Percentiles rank a stretch among this genome's conserved stretches.
Evolutionary conservation across 2,797 vertebrate species (phyloP).

Genomic region (Mus caroli): DNA sequence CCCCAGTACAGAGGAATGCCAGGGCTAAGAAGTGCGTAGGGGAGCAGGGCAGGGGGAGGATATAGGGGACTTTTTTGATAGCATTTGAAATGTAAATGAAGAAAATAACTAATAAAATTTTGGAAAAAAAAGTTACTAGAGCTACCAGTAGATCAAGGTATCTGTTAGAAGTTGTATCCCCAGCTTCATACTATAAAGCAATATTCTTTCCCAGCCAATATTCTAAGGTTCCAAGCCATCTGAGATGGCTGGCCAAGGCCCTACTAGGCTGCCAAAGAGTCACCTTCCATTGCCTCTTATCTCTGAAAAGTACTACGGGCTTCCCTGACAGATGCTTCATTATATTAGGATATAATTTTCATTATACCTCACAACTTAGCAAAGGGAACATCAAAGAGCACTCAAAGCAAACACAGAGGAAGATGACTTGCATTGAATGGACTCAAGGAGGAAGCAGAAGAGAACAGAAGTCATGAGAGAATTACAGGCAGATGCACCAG

Average conservation of each 20-base stretch:
- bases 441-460: neutral
- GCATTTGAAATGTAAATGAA: no score
- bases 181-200: neutral
- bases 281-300: neutral
- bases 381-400: neutral
- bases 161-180: neutral
- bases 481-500: neutral
- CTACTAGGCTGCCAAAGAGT: neutral
- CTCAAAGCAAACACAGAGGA: neutral
- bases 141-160: neutral
- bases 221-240: neutral
- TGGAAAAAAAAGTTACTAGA: neutral
- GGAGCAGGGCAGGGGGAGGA: no score
- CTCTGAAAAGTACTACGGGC: neutral
- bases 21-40: no score
- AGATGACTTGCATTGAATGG: neutral
- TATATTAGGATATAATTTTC: neutral
- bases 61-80: no score
- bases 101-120: no score
- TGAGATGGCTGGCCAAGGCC: neutral
- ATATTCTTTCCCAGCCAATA: neutral
- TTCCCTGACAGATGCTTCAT: neutral
- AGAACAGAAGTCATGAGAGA: neutral
- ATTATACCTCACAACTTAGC: neutral
- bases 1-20: no score